Evolutionary conservation across 2,797 vertebrate species (phyloP), one percentile per base, ranked within the genome.

Genomic region (Crypturellus tataupa): DNA sequence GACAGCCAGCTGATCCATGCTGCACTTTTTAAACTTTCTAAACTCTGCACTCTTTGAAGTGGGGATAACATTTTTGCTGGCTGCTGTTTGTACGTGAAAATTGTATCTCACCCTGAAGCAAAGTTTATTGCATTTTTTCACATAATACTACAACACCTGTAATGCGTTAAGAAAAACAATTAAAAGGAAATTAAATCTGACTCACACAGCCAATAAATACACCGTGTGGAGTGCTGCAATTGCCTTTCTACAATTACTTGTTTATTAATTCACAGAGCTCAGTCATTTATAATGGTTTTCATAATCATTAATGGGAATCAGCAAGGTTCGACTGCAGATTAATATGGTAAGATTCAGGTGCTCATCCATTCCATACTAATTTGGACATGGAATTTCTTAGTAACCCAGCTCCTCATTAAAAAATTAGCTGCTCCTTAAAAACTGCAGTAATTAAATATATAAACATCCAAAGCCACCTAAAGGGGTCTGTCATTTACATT

Each of bases 401-500:
- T 84, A 81, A 83, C n/a, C 2, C 25, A 67, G 79, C 49, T 90
- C 56, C 80, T 96, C 68, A 85, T 83, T 47, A 47, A 77, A 51
- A 93, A 88, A 72, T 70, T 89, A 87, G 89, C 91, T 77, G 81
- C 88, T 92, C 94, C 91, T 96, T 80, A 86, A 85, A 86, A 94
- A 67, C 47, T 35, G 31, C 53, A 83, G 87, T 94, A 87, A 95
- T 90, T 65, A 84, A 94, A 94, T 94, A 89, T 42, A 89, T 56
- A 87, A 56, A 82, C 92, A 84, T 85, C 83, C 37, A 91, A 93
- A 87, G 87, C 80, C 72, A 85, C 87, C 86, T 82, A 62, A 95
- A 93, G 85, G 83, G 64, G 80, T 77, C 86, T 93, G 79, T 70
- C 92, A 94, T 92, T 97, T 90, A 78, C 94, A 96, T 92, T 55